Percentiles rank a stretch among this genome's conserved stretches.
These are phyloP conservation scores for Lepus timidus DNA, from an alignment of 2,113 vertebrate genomes.

Conservation along the genomic window DNA sequence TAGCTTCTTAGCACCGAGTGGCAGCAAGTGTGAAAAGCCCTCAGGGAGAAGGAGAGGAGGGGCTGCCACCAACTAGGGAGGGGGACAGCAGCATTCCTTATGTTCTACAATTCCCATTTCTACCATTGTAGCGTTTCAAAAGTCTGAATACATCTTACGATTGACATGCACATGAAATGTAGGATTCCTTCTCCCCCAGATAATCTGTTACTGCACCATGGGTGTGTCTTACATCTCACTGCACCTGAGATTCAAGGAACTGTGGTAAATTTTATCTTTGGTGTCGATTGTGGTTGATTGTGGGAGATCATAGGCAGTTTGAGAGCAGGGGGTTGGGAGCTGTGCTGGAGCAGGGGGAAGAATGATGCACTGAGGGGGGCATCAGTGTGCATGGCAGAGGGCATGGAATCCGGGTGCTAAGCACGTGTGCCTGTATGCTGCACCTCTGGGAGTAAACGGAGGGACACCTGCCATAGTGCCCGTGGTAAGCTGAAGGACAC, in stretches of 20 bases:
- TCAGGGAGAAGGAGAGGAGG: not conserved
- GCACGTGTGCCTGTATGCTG: no score
- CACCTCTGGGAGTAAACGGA: not conserved
- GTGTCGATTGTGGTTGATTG: not conserved
- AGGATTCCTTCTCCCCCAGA: not conserved
- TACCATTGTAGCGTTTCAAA: not conserved
- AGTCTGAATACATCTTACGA: not conserved
- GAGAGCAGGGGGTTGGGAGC: not conserved
- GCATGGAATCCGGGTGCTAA: not conserved
- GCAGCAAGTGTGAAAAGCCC: not conserved
- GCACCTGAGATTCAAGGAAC: not conserved
- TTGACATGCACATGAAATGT: not conserved
- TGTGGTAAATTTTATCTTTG: not conserved
- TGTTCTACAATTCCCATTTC: not conserved
- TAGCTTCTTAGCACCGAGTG: not conserved
- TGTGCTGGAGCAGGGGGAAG: not conserved
- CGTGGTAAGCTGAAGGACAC: not conserved
- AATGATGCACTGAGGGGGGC: not conserved
- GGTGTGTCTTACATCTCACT: not conserved
- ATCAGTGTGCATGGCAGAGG: fast-evolving
- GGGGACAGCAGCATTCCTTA: not conserved
- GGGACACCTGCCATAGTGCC: not conserved
- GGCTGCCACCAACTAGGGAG: no score
- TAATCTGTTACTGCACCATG: not conserved
- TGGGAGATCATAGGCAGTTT: not conserved